Conservation (phyloP, 2,113 vertebrate species). For the Cavia aperea region DNA sequence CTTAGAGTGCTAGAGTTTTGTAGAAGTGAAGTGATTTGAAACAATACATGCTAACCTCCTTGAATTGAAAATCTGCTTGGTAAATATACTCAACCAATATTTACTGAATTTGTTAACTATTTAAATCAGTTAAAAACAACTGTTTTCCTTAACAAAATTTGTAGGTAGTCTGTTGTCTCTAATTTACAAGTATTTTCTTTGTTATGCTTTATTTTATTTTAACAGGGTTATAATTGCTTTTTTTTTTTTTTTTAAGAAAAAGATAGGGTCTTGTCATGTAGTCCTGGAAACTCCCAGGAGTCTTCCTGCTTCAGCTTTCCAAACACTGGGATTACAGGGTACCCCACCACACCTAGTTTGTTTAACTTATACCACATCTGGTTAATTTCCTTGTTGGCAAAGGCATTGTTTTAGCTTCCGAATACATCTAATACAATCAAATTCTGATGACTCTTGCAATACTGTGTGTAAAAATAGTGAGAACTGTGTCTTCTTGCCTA, state of each 20-base stretch:
- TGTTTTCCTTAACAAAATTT: background rate
- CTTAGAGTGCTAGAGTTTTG: background rate
- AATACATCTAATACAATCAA: background rate
- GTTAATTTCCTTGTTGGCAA: background rate
- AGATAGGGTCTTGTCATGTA: background rate
- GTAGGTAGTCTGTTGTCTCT: background rate
- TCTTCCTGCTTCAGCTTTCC: background rate
- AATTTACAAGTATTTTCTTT: background rate
- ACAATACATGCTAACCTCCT: background rate
- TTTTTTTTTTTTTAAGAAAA: background rate
- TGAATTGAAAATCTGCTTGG: background rate
- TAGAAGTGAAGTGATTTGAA: background rate
- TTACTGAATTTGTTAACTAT: background rate
- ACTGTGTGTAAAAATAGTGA: background rate
- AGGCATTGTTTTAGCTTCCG: background rate
- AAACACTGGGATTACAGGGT: background rate
- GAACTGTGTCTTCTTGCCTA: background rate
- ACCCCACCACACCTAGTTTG: background rate
- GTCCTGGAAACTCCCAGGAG: background rate
- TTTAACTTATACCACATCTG: background rate
- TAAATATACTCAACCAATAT: background rate
- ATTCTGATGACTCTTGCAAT: background rate
- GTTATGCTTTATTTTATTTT: background rate
- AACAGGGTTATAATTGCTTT: background rate
- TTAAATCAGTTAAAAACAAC: background rate